Conservation (phyloP, 2,113 vertebrate species). For the Mesembrinibis cayennensis region DNA sequence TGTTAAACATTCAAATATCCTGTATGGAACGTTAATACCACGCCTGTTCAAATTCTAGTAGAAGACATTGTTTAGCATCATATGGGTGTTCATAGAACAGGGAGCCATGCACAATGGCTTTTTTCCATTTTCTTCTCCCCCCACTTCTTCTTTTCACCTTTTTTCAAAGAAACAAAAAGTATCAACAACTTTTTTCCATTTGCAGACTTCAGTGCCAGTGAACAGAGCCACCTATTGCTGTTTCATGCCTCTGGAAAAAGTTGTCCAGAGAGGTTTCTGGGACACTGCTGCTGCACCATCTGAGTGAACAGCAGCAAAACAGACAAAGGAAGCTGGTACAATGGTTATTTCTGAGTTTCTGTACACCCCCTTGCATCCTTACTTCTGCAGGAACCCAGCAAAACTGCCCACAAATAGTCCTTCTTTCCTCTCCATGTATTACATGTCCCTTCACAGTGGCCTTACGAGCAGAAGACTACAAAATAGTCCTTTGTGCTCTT, state of each 20-base stretch:
- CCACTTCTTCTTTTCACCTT: fast-evolving
- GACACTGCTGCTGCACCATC: not conserved
- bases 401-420: not conserved
- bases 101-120: not conserved
- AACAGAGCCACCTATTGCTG: not conserved
- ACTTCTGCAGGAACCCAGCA: not conserved
- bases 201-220: not conserved
- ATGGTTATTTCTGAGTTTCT: not conserved
- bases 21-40: not conserved
- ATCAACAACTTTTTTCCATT: not conserved
- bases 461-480: not conserved
- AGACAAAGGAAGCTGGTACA: not conserved
- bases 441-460: fast-evolving
- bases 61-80: not conserved
- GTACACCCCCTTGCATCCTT: not conserved
- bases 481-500: not conserved
- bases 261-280: not conserved
- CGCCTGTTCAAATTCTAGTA: not conserved
- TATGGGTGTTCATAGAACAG: not conserved
- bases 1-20: not conserved
- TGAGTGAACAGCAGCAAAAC: not conserved
- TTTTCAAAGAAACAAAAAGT: not conserved
- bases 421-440: not conserved
- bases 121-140: not conserved
- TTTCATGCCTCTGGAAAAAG: not conserved